Evolutionary conservation across 2,888 invertebrate genomes (phyloP).

Genomic region (Cryptosula pallasiana): DNA sequence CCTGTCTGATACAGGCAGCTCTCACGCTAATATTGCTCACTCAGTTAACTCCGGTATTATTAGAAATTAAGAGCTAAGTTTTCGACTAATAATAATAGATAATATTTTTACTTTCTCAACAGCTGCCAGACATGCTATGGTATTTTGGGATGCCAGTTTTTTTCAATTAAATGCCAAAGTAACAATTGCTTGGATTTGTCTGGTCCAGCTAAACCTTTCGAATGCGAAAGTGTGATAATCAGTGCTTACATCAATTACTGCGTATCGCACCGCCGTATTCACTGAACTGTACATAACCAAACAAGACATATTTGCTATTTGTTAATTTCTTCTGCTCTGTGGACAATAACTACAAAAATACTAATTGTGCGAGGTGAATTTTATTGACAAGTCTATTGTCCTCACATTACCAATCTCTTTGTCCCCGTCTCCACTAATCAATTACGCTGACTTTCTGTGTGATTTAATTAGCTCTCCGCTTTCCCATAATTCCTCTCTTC

Average conservation of each 20-base stretch:
- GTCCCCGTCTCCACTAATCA: background rate
- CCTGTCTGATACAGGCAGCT: background rate
- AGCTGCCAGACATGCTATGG: background rate
- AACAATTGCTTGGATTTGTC: background rate
- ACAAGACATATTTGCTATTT: background rate
- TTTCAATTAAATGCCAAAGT: background rate
- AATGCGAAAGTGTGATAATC: background rate
- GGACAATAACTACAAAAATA: background rate
- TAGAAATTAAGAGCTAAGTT: background rate
- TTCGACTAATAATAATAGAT: background rate
- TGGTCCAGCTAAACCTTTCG: no score
- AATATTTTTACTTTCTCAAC: background rate
- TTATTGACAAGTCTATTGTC: constrained; percentile 20
- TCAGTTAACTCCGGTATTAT: background rate
- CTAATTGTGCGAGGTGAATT: background rate
- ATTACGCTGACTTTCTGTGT: constrained; percentile 22
- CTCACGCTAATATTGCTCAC: background rate
- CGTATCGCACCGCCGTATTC: background rate
- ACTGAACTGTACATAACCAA: background rate
- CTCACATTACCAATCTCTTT: background rate
- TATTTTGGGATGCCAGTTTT: background rate
- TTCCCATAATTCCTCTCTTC: constrained; percentile 6
- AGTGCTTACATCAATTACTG: background rate
- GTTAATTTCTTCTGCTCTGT: background rate
- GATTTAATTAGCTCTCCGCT: constrained; percentile 3